phyloP scores from a whole-genome alignment of 2,113 vertebrate genomes.

The Tyrannus savana region DNA sequence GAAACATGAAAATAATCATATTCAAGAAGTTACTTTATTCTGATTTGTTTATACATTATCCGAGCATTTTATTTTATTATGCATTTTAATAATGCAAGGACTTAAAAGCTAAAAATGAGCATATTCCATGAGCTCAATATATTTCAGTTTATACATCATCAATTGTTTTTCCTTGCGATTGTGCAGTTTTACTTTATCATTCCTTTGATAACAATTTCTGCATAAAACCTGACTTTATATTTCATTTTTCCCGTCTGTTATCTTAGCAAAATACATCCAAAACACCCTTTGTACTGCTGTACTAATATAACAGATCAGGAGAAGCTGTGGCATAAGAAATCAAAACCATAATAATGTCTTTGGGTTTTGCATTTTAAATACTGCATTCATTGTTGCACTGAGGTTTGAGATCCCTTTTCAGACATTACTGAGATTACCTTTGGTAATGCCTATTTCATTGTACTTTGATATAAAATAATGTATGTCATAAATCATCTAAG shows the following conservation, averaged over 20 bases:
- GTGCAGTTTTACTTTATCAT: slow-evolving; percentile 79
- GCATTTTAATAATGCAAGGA: slow-evolving; percentile 67
- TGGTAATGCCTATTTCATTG: slow-evolving; percentile 86
- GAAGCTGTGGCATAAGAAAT: slow-evolving; percentile 82
- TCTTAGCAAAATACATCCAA: slow-evolving; percentile 78
- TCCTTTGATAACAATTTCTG: slow-evolving; percentile 80
- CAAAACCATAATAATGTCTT: slow-evolving; percentile 86
- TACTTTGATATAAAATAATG: slow-evolving; percentile 89
- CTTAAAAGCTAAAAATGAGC: slow-evolving; percentile 64
- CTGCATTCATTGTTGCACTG: slow-evolving; percentile 82
- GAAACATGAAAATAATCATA: slow-evolving; percentile 46
- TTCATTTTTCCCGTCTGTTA: slow-evolving; percentile 80
- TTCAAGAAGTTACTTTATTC: slow-evolving; percentile 29
- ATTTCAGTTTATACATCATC: slow-evolving; percentile 65
- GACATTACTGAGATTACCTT: slow-evolving; percentile 86
- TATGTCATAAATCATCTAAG: slow-evolving; percentile 81
- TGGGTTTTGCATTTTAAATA: slow-evolving; percentile 88
- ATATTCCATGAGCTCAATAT: slow-evolving; percentile 50
- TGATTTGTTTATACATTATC: slow-evolving; percentile 69
- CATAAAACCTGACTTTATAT: slow-evolving; percentile 80
- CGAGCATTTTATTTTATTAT: slow-evolving; percentile 66
- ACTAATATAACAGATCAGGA: slow-evolving; percentile 79
- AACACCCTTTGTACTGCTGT: slow-evolving; percentile 75
- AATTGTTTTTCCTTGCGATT: slow-evolving; percentile 73
- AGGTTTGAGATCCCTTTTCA: slow-evolving; percentile 83